Conservation (phyloP, 2,888 invertebrate species). For the Bellardia bayeri region DNA sequence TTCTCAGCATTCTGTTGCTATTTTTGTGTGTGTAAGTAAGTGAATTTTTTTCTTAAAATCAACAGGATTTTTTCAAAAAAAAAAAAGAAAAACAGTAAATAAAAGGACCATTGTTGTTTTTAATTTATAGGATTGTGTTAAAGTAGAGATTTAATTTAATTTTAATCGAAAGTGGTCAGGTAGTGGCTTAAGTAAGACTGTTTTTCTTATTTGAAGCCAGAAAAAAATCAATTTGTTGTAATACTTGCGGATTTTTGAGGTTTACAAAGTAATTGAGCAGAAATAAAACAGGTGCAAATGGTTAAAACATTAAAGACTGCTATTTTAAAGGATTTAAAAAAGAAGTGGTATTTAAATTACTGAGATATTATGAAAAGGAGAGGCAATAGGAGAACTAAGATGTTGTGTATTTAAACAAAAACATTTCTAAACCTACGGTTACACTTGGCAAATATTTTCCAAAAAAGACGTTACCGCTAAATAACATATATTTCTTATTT, state of each 20-base stretch:
- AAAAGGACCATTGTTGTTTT: constrained; percentile 9
- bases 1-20: background rate
- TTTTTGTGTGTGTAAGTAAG: background rate
- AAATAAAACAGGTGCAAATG: constrained; percentile 9
- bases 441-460: no score
- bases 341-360: no score
- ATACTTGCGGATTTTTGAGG: constrained; percentile 1
- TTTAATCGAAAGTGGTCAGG: constrained; percentile 13
- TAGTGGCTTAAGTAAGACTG: background rate
- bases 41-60: constrained; percentile 3
- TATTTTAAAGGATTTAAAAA: no score
- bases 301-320: background rate
- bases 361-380: no score
- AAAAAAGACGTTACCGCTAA: no score
- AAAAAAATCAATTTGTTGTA: constrained; percentile 5
- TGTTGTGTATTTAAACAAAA: no score
- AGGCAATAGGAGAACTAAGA: no score
- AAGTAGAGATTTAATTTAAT: constrained; percentile 22
- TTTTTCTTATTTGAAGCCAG: background rate
- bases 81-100: no score
- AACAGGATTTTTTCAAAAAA: constrained; percentile 21
- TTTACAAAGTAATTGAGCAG: constrained; percentile 1
- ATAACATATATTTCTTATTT: no score
- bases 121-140: constrained; percentile 24
- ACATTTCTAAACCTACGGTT: no score